Evolutionary conservation across 2,797 vertebrate species (phyloP).

Genomic region (Scleropages formosus): DNA sequence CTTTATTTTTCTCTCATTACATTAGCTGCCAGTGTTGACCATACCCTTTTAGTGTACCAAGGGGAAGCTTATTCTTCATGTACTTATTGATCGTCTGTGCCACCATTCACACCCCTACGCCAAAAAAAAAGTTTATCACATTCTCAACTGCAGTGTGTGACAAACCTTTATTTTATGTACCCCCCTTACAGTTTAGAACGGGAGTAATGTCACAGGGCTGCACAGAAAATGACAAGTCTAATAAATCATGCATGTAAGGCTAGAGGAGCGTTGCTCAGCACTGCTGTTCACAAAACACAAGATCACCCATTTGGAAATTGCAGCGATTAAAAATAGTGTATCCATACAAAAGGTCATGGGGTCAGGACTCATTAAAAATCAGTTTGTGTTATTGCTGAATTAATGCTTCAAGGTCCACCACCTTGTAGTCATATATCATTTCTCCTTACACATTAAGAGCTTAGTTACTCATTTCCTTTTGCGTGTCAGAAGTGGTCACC

Average conservation of each 20-base stretch:
- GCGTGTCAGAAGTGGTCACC: not conserved
- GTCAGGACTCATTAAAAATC: conserved; percentile 63
- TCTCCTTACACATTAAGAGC: conserved; percentile 14
- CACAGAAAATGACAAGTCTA: not conserved
- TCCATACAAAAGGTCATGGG: conserved; percentile 5
- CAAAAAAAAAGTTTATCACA: too few species aligned
- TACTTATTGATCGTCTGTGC: too few species aligned
- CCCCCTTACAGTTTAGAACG: too few species aligned
- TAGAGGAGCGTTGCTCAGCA: not conserved
- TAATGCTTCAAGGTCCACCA: not conserved
- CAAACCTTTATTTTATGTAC: too few species aligned
- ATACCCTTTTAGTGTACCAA: too few species aligned
- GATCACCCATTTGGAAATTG: not conserved
- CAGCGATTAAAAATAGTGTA: not conserved
- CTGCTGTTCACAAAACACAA: not conserved
- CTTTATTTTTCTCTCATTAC: not conserved
- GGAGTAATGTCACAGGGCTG: not conserved
- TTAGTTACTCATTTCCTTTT: conserved; percentile 14
- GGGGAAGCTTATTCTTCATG: too few species aligned
- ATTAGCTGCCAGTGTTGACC: too few species aligned
- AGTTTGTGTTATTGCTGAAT: conserved; percentile 59
- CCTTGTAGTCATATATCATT: conserved; percentile 39
- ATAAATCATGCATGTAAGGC: not conserved
- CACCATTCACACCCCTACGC: too few species aligned
- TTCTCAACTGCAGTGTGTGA: too few species aligned